These are phyloP conservation scores for Psylliodes chrysocephalus DNA, from an alignment of 2,888 invertebrate genomes.

Conservation along the genomic window DNA sequence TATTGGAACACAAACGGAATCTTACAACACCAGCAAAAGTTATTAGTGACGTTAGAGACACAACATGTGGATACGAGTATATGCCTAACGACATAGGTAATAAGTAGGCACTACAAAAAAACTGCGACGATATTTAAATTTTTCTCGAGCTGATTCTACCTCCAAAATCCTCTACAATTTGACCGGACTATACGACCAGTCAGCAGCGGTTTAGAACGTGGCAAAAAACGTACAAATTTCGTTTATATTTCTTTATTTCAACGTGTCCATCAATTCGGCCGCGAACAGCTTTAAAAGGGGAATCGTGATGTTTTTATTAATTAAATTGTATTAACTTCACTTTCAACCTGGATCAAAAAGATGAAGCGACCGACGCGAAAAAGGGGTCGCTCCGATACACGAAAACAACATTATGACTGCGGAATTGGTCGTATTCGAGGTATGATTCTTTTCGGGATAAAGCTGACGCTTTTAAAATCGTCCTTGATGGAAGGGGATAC, in stretches of 20 bases:
- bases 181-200: neutral
- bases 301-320: constrained; percentile 42
- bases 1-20: no score
- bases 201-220: constrained; percentile 14
- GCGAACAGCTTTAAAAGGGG: constrained; percentile 35
- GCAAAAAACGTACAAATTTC: constrained; percentile 24
- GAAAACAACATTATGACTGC: constrained; percentile 11
- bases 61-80: no score
- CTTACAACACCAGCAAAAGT: no score
- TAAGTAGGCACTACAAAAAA: no score
- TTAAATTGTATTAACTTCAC: constrained; percentile 34
- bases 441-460: neutral
- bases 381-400: constrained; percentile 7
- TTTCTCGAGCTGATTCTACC: no score
- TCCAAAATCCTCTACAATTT: no score
- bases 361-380: neutral
- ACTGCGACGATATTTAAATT: no score
- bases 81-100: no score
- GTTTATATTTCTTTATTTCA: constrained; percentile 41
- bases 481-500: no score
- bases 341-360: constrained; percentile 21
- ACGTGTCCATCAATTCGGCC: constrained; percentile 38
- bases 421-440: constrained; percentile 8
- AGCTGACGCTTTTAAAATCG: no score
- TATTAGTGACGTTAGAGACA: no score